phyloP scores from a whole-genome alignment of 1,140 invertebrate genomes.

The Cyclina sinensis region DNA sequence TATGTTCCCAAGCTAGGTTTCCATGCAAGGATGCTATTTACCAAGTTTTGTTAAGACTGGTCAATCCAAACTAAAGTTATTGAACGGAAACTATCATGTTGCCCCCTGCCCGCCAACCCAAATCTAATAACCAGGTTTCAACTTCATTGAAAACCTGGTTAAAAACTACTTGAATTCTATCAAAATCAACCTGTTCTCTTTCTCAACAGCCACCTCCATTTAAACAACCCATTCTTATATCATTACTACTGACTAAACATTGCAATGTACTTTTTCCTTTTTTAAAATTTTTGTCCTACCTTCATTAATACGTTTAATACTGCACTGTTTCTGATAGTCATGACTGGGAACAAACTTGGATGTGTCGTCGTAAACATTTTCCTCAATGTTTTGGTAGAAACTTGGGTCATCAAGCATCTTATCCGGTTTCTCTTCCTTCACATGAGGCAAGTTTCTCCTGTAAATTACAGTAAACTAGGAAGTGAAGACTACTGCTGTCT shows the following conservation, averaged over 20 bases:
- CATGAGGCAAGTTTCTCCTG: constrained; percentile 44
- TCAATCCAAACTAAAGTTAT: too few relatives aligned
- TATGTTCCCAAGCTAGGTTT: too few relatives aligned
- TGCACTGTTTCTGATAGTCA: constrained; percentile 65
- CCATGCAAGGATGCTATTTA: too few relatives aligned
- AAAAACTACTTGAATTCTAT: neutral
- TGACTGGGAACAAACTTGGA: constrained; percentile 40
- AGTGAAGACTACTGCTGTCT: too few relatives aligned
- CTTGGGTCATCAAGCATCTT: constrained; percentile 24
- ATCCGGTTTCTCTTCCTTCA: constrained; percentile 41
- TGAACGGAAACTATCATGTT: too few relatives aligned
- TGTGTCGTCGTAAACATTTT: constrained; percentile 67
- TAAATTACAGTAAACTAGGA: neutral
- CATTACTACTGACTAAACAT: neutral
- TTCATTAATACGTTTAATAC: constrained; percentile 61
- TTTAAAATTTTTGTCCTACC: constrained; percentile 37
- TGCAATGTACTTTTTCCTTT: neutral
- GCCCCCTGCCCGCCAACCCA: too few relatives aligned
- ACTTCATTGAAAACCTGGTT: too few relatives aligned
- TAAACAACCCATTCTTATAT: neutral
- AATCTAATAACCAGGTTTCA: too few relatives aligned
- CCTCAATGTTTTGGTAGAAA: constrained; percentile 63
- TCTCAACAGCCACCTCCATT: neutral
- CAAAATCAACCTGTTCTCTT: neutral
- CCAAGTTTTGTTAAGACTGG: too few relatives aligned